Base-by-base conservation (phyloP, 2,797 vertebrate genomes). In the Rhodeus uyekii region DNA sequence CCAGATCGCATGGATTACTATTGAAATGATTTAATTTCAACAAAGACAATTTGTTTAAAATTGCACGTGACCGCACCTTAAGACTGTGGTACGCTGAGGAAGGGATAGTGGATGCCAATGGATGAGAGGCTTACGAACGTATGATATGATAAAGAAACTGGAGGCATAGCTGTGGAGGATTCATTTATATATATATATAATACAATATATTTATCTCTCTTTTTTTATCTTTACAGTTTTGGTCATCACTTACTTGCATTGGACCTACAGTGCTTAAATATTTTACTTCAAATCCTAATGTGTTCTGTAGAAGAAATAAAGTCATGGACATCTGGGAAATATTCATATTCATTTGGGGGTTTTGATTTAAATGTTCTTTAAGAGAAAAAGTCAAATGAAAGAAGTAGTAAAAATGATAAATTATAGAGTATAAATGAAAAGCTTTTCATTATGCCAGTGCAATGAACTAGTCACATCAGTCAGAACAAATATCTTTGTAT, bases 401-500 rank as follows among this genome's bases (percentile, higher is more conserved):
- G 5, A 1, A 42, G 5, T 32, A 22, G 14, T 55, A 18, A 29
- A 29, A 14, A 42, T 13, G 44, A 53, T 34, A 8, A n/a, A 36
- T 39, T 27, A 8, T 36, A 18, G 4, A 24, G 13, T 55, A 39
- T 3, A 67, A 36, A 12, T 64, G 18, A 22, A 67, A 39, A 55
- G 50, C 22, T 55, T 42, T 42, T 58, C 55, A 22, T 29, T 73
- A 53, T 38, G 74, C 5, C 29, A 22, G 8, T 61, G 63, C 50
- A 82, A 42, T 53, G 53, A 74, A 61, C 13, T 4, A 69, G 69
- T 78, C 78, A 84, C 80, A 82, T 39, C n/a, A 53, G 29, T 80
- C 50, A 75, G 68, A 79, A 29, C 67, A 65, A 36, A 58, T 60
- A 46, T 36, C 27, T 48, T 80, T 77, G 67, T 83, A 90, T 85